Percentiles rank a stretch among this genome's conserved stretches.
Evolutionary conservation across 2,888 invertebrate genomes (phyloP).

Genomic region (Aelia acuminata): DNA sequence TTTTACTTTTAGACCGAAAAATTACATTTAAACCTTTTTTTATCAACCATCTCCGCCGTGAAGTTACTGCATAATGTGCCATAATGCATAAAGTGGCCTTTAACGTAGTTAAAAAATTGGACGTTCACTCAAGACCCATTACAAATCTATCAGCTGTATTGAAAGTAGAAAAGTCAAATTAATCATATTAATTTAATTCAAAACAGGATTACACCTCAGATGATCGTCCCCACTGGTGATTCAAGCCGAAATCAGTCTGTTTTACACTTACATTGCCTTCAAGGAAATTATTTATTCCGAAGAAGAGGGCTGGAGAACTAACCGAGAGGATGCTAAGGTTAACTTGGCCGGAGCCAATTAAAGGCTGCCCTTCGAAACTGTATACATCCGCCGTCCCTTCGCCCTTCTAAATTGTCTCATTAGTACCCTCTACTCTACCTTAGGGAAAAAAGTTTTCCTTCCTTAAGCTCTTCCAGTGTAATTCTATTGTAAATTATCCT

Average conservation of each 20-base stretch:
- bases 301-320: neutral
- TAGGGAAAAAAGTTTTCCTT: neutral
- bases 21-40: too few species aligned
- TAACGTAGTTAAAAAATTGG: too few species aligned
- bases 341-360: neutral
- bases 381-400: neutral
- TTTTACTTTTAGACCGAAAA: too few species aligned
- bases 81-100: too few species aligned
- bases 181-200: too few species aligned
- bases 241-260: neutral
- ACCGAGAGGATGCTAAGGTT: neutral
- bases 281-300: conserved; percentile 15
- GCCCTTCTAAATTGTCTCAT: conserved; percentile 25
- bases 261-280: neutral
- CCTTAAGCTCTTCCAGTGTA: neutral
- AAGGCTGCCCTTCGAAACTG: conserved; percentile 8
- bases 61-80: too few species aligned
- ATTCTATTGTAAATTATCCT: neutral
- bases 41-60: too few species aligned
- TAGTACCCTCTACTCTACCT: neutral
- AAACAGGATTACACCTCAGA: neutral
- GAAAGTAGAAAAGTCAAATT: too few species aligned
- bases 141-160: too few species aligned
- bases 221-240: neutral
- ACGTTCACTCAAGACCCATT: too few species aligned